phyloP scores from a whole-genome alignment of 2,888 invertebrate species.

The Eilema sororculum region DNA sequence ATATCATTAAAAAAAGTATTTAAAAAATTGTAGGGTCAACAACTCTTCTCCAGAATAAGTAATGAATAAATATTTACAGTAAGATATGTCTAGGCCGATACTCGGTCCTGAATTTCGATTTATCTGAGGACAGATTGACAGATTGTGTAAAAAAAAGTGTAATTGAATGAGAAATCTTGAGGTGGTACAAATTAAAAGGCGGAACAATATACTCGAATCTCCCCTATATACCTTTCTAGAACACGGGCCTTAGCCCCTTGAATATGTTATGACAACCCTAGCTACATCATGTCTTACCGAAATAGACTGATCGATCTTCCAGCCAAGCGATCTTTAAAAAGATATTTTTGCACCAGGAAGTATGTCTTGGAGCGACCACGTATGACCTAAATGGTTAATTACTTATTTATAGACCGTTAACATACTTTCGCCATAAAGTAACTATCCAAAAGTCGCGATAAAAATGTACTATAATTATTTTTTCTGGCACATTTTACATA shows the following conservation, averaged over 20 bases:
- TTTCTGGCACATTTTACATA: background rate
- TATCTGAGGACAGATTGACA: too few relatives aligned
- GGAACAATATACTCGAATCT: too few relatives aligned
- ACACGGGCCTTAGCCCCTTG: background rate
- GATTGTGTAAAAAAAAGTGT: too few relatives aligned
- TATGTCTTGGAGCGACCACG: slow-evolving; percentile 26
- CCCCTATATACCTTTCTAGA: too few relatives aligned
- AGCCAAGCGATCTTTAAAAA: slow-evolving; percentile 47
- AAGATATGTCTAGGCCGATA: too few relatives aligned
- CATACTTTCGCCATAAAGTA: background rate
- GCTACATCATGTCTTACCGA: slow-evolving; percentile 40
- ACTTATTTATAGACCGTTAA: slow-evolving; percentile 7
- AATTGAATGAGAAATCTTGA: too few relatives aligned
- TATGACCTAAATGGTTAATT: slow-evolving; percentile 14
- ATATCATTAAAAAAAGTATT: too few relatives aligned
- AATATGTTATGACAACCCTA: slow-evolving; percentile 16
- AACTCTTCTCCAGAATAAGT: too few relatives aligned
- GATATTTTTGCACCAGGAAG: slow-evolving; percentile 51
- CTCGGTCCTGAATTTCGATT: too few relatives aligned
- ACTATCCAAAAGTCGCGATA: background rate
- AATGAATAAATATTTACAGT: too few relatives aligned
- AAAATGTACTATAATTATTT: background rate
- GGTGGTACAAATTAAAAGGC: too few relatives aligned
- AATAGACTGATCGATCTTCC: slow-evolving; percentile 53
- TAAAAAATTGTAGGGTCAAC: too few relatives aligned